These are phyloP conservation scores for Melieria omissa DNA, from an alignment of 2,888 invertebrate genomes.

Conservation along the genomic window DNA sequence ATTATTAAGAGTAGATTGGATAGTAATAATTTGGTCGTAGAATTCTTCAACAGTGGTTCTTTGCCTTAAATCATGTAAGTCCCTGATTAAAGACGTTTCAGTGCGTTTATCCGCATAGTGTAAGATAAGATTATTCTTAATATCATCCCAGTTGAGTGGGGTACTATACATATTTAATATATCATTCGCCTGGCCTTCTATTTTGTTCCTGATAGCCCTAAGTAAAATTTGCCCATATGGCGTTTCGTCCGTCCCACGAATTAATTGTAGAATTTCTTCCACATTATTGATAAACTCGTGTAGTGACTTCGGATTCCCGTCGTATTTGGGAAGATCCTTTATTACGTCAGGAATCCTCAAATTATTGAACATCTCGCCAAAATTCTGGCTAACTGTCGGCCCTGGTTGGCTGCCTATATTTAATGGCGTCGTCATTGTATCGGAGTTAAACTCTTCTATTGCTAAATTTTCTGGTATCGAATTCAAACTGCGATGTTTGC, in stretches of 20 bases:
- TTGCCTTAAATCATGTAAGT: conserved; percentile 40
- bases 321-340: conserved; percentile 41
- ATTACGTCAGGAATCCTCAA: conserved; percentile 38
- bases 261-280: conserved; percentile 40
- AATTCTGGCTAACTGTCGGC: too few relatives aligned
- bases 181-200: conserved; percentile 42
- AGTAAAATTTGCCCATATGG: conserved; percentile 36
- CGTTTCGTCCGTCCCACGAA: conserved; percentile 30
- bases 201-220: conserved; percentile 42
- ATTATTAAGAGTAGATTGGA: conserved; percentile 42
- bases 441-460: too few relatives aligned
- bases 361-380: too few relatives aligned
- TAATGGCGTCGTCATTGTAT: too few relatives aligned
- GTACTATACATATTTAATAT: conserved; percentile 29
- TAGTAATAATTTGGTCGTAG: conserved; percentile 44
- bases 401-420: too few relatives aligned
- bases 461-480: too few relatives aligned
- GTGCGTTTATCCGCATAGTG: conserved; percentile 43
- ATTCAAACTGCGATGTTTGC: too few relatives aligned
- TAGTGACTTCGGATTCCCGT: conserved; percentile 36
- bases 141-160: conserved; percentile 38
- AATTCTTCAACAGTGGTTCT: conserved; percentile 39
- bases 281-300: conserved; percentile 42
- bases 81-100: conserved; percentile 41
- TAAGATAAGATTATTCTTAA: conserved; percentile 40